These are phyloP conservation scores for Gnathonemus echidnorhynchus DNA, from an alignment of 2,113 vertebrate species.

Conservation along the genomic window DNA sequence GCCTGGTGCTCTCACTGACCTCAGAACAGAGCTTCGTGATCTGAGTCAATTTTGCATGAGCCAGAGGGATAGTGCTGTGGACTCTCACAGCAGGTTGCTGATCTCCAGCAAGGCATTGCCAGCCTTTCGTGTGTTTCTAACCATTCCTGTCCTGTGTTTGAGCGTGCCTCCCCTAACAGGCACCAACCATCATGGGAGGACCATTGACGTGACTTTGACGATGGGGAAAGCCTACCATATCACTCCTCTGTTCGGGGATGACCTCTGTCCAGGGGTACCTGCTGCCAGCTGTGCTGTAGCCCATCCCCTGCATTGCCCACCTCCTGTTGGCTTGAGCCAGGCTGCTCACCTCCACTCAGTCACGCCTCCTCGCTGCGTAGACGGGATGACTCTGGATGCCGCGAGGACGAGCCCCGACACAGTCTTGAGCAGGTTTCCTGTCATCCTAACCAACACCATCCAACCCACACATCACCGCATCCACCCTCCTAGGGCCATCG, in stretches of 20 bases:
- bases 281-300: neutral
- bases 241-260: neutral
- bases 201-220: neutral
- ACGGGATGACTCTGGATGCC: neutral
- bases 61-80: neutral
- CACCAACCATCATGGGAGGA: neutral
- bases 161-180: neutral
- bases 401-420: neutral
- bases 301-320: neutral
- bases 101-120: neutral
- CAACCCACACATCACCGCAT: neutral
- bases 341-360: neutral
- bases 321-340: neutral
- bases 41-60: neutral
- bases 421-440: neutral
- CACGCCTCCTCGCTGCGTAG: neutral
- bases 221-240: neutral
- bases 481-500: neutral
- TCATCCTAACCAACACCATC: neutral
- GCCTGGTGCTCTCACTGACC: neutral
- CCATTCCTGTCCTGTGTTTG: neutral
- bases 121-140: neutral
- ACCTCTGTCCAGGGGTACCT: neutral
- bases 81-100: neutral
- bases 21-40: neutral